These are phyloP conservation scores for Halyomorpha halys DNA, from an alignment of 1,140 invertebrate species.

Conservation along the genomic window DNA sequence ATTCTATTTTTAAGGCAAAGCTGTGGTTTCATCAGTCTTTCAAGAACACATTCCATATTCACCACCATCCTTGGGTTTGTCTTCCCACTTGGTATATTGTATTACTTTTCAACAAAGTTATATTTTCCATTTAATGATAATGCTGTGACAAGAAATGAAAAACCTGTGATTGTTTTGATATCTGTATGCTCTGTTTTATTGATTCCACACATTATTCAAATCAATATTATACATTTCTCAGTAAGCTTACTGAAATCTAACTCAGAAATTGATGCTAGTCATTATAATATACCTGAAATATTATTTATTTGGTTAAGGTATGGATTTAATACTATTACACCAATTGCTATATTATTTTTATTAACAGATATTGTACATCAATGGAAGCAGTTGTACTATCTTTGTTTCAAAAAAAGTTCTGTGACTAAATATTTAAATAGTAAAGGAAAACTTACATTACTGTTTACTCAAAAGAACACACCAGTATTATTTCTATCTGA, in stretches of 20 bases:
- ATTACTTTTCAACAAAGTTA: neutral
- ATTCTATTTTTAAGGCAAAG: slow-evolving; percentile 3
- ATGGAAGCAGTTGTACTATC: neutral
- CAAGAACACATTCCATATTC: neutral
- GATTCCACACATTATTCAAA: slow-evolving; percentile 5
- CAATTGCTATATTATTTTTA: neutral
- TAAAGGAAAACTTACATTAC: too few species aligned
- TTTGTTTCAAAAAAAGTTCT: neutral
- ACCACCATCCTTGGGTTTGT: neutral
- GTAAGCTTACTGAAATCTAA: neutral
- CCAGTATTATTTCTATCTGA: neutral
- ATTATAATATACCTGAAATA: neutral
- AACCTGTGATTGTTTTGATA: neutral
- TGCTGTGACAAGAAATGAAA: neutral
- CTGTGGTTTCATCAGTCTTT: neutral
- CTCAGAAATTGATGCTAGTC: neutral
- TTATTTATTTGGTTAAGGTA: slow-evolving; percentile 3
- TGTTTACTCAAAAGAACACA: neutral
- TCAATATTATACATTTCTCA: slow-evolving; percentile 3
- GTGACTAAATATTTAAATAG: neutral
- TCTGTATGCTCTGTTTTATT: slow-evolving; percentile 1
- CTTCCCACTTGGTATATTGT: neutral
- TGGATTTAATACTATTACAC: neutral
- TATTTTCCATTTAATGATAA: neutral
- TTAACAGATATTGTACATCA: neutral